Evolutionary conservation across 2,888 invertebrate species (phyloP), one percentile per base, ranked within the genome.

Genomic region (Dryococelus australis): DNA sequence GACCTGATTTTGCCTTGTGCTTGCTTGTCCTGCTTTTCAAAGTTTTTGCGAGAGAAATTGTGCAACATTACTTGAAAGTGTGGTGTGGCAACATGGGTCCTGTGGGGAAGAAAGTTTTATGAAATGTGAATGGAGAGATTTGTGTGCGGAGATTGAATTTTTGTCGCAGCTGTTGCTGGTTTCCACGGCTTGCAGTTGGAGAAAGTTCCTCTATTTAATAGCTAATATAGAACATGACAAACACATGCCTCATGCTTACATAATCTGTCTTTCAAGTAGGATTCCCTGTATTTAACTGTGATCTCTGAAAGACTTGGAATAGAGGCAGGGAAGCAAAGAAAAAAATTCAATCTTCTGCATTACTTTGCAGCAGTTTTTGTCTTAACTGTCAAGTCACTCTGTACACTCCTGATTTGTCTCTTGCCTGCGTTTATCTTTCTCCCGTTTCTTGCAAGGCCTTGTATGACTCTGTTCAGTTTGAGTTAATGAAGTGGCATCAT

Each of bases 401-500:
- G 65, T 65, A 9, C 65, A 12, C 65, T 65, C 65, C 65, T 65
- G 24, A n/a, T 65, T 65, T 35, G 6, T 65, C 65, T 65, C 65
- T 65, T 65, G 65, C 65, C 65, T 65, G 65, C 65, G 65, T 65
- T 65, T 3, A 65, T 65, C 2, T 65, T 65, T 47, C 47, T 47
- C 47, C 47, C 47, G 2, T 47, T 47, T 65, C 65, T 65, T 65
- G 65, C 65, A n/a, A 65, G n/a, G 65, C 65, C 47, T 65, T n/a
- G 65, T n/a, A 65, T n/a, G 65, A n/a, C 65, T 51, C 51, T 65
- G 65, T 65, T 65, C 65, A 65, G n/a, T 65, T 65, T 65, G 65
- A 65, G 65, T 65, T 65, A 12, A 51, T 51, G 24, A 83, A 28
- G n/a, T 83, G 83, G 83, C 83, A 83, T 43, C 83, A 28, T 83